phyloP scores from a whole-genome alignment of 2,888 invertebrate genomes.

The Hirtodrosophila alboralis region DNA sequence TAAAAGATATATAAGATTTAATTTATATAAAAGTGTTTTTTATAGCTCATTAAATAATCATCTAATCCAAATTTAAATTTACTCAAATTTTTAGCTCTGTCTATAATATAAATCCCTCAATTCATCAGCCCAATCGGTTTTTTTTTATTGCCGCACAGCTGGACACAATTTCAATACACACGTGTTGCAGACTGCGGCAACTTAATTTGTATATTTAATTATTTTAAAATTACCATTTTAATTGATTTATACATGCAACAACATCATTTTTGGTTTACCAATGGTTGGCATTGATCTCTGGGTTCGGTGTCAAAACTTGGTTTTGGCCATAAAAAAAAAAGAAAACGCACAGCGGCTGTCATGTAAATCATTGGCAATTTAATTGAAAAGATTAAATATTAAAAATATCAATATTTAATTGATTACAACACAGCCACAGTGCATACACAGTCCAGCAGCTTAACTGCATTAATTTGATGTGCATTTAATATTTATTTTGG shows the following conservation, averaged over 20 bases:
- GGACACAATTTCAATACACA: constrained; percentile 16
- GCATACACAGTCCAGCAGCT: constrained; percentile 25
- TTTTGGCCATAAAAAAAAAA: constrained; percentile 36
- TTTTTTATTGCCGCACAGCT: constrained; percentile 1
- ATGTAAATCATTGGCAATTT: constrained; percentile 66
- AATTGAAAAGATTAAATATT: constrained; percentile 78
- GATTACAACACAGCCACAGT: constrained; percentile 37
- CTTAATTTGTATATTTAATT: constrained; percentile 66
- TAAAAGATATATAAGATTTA: too few relatives aligned
- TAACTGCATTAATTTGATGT: constrained; percentile 58
- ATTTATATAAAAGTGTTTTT: too few relatives aligned
- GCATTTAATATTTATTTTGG: constrained; percentile 18
- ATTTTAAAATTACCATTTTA: constrained; percentile 64
- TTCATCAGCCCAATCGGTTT: background rate
- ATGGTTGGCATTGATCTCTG: constrained; percentile 27
- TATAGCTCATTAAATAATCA: too few relatives aligned
- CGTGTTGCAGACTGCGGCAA: constrained; percentile 24
- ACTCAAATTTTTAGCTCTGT: too few relatives aligned
- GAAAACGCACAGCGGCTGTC: constrained; percentile 12
- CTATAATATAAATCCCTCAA: background rate
- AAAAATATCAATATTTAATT: constrained; percentile 74
- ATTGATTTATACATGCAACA: constrained; percentile 71
- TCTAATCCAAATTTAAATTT: too few relatives aligned
- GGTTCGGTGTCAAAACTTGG: constrained; percentile 25
- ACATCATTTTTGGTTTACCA: constrained; percentile 53